Evolutionary conservation across 2,797 vertebrate genomes (phyloP).

Genomic region (Malacoraja senta): DNA sequence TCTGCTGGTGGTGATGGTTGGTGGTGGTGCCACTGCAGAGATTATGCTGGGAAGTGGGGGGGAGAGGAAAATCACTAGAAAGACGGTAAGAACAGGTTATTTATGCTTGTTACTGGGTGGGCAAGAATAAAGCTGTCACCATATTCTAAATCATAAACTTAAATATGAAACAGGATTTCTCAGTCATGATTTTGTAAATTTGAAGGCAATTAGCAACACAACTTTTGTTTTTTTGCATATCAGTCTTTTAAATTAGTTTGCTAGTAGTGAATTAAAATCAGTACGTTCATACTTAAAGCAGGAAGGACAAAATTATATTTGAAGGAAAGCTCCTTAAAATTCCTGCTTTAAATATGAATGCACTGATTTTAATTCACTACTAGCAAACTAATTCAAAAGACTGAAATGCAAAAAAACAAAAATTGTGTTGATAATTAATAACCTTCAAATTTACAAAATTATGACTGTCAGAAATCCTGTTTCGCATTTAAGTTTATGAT

Average conservation of each 20-base stretch:
- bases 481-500: background rate
- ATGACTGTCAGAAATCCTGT: background rate
- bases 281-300: background rate
- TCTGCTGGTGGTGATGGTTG: no score
- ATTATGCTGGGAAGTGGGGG: no score
- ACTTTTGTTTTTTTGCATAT: background rate
- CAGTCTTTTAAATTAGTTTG: background rate
- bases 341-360: background rate
- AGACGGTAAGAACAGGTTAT: no score
- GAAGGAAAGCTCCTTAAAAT: no score
- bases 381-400: background rate
- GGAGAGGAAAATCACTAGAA: background rate
- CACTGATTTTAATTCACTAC: background rate
- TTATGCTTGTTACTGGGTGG: background rate
- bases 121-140: background rate
- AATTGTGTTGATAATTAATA: background rate
- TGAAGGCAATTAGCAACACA: background rate
- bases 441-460: background rate
- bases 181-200: background rate
- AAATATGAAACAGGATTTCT: background rate
- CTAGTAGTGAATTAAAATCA: background rate
- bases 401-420: background rate
- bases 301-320: background rate
- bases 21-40: no score
- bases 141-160: background rate